These are phyloP conservation scores for Craseonycteris thonglongyai DNA, from an alignment of 2,113 vertebrate genomes.

Conservation along the genomic window DNA sequence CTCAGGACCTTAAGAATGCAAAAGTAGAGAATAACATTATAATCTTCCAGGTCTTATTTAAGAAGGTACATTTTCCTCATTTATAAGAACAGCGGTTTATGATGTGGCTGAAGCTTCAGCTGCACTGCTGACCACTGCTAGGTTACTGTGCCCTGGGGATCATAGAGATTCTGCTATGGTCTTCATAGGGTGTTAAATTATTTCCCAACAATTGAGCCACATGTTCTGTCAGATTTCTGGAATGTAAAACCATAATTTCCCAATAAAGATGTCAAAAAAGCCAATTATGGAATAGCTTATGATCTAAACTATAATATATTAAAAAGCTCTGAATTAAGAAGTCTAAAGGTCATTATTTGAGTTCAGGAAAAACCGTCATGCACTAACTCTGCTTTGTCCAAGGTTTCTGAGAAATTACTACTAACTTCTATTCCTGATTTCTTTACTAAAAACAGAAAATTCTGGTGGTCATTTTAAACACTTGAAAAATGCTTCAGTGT, in stretches of 20 bases:
- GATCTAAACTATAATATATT: background rate
- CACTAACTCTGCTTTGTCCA: background rate
- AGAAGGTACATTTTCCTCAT: background rate
- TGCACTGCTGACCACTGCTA: background rate
- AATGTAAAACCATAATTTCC: conserved; percentile 1
- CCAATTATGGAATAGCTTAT: background rate
- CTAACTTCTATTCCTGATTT: background rate
- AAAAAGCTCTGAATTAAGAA: background rate
- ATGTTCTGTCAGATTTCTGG: background rate
- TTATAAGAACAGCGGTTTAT: background rate
- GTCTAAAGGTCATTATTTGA: background rate
- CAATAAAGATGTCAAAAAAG: background rate
- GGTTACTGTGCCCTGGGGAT: background rate
- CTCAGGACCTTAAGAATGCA: background rate
- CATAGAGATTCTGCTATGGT: background rate
- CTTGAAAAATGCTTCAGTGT: background rate
- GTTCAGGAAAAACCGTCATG: background rate
- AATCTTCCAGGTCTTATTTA: background rate
- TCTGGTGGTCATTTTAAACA: conserved; percentile 18
- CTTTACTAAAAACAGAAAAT: background rate
- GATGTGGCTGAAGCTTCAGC: background rate
- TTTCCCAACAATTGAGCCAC: background rate
- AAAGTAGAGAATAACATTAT: background rate
- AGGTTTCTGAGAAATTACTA: background rate
- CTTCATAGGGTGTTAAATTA: background rate